These are phyloP conservation scores for Drosophila simulans DNA, from an alignment of 1,140 invertebrate genomes.

Conservation along the genomic window DNA sequence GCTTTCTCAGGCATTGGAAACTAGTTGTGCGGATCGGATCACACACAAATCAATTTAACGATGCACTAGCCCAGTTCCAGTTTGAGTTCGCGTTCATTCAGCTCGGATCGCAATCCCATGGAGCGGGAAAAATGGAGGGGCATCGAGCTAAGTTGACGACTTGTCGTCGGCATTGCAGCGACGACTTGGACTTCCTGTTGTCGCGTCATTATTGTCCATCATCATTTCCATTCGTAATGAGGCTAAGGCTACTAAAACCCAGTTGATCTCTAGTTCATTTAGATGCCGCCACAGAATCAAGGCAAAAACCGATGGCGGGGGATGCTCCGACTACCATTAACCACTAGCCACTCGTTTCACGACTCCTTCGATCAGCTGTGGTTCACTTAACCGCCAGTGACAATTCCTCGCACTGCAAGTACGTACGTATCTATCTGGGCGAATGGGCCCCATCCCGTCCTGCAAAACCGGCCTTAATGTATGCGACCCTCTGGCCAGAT, in stretches of 20 bases:
- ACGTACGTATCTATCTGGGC: conserved; percentile 15
- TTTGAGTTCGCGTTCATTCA: conserved; percentile 50
- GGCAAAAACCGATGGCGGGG: conserved; percentile 40
- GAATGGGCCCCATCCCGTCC: conserved; percentile 1
- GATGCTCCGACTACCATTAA: not conserved
- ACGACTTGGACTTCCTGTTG: conserved; percentile 77
- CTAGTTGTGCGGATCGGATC: conserved; percentile 56
- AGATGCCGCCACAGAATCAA: conserved; percentile 69
- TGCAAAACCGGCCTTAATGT: conserved; percentile 51
- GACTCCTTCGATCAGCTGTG: conserved; percentile 66
- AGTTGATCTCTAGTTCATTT: conserved; percentile 80
- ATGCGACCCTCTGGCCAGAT: conserved; percentile 50
- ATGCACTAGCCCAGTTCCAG: conserved; percentile 77
- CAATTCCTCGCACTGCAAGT: conserved; percentile 39
- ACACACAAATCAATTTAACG: conserved; percentile 83
- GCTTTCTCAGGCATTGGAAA: conserved; percentile 74
- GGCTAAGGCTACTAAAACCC: conserved; percentile 78
- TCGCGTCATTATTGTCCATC: conserved; percentile 83
- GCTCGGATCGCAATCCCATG: conserved; percentile 31
- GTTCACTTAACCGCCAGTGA: conserved; percentile 45
- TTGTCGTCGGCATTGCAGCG: conserved; percentile 49
- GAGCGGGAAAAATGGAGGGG: conserved; percentile 4
- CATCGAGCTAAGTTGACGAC: conserved; percentile 32
- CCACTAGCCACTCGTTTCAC: too few species aligned
- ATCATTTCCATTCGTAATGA: conserved; percentile 83